A percentile compares a stretch with the other conserved stretches of the same genome.
phyloP scores from a whole-genome alignment of 2,113 vertebrate genomes.

The Neotoma lepida region DNA sequence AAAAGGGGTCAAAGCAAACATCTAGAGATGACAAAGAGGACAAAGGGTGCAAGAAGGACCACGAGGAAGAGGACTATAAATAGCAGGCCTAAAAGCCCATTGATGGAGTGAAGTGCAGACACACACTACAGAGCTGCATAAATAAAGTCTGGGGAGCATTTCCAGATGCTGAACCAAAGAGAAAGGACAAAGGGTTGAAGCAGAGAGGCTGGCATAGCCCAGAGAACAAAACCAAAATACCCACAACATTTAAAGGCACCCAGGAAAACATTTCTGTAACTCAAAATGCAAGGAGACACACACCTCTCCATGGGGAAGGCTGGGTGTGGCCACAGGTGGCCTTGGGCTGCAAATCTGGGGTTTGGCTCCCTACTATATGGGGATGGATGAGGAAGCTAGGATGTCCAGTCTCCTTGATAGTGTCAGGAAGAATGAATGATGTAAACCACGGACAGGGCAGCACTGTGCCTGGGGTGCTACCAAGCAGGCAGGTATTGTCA shows the following conservation, averaged over 20 bases:
- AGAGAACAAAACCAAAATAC: neutral
- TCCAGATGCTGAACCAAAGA: neutral
- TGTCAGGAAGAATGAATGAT: neutral
- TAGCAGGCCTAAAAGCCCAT: neutral
- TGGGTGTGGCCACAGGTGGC: neutral
- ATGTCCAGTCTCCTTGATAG: neutral
- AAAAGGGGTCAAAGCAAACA: neutral
- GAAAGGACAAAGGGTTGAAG: neutral
- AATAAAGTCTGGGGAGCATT: neutral
- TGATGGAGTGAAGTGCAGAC: neutral
- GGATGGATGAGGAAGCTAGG: neutral
- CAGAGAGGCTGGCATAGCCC: neutral
- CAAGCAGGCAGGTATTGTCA: neutral
- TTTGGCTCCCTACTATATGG: neutral
- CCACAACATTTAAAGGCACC: neutral
- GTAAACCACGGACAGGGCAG: neutral
- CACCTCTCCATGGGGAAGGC: neutral
- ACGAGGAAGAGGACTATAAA: neutral
- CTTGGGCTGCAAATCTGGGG: neutral
- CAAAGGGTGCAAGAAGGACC: neutral
- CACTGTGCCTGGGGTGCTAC: too few relatives aligned
- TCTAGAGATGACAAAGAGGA: neutral
- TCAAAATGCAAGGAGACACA: neutral
- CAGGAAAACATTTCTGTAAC: neutral
- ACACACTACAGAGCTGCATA: neutral